Conservation (phyloP, 2,888 invertebrate species). For the Sialis lutaria region DNA sequence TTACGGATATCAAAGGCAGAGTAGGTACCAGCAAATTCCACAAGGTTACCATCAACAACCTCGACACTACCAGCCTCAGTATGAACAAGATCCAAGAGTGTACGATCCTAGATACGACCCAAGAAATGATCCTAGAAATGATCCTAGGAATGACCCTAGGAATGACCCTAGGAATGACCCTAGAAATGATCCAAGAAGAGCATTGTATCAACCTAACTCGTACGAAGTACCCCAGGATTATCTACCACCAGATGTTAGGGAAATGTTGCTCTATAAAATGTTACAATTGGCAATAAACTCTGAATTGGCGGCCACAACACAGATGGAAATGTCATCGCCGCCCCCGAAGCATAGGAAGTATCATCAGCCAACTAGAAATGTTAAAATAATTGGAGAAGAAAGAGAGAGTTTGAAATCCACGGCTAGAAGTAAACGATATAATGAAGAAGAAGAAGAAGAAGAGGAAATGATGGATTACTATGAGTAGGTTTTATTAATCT, state of each 20-base stretch:
- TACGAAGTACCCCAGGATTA: conserved; percentile 22
- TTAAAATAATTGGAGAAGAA: conserved; percentile 54
- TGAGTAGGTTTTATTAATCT: neutral
- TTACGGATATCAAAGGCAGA: conserved; percentile 15
- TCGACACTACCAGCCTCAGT: neutral
- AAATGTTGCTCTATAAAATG: conserved; percentile 54
- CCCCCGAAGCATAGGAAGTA: conserved; percentile 23
- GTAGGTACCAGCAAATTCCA: conserved; percentile 15
- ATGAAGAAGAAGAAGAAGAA: conserved; percentile 18
- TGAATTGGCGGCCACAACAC: conserved; percentile 16
- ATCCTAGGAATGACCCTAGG: conserved; percentile 9
- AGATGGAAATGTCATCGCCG: conserved; percentile 22
- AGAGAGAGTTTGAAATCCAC: conserved; percentile 23
- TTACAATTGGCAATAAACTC: conserved; percentile 53
- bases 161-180: conserved; percentile 13
- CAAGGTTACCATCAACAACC: neutral
- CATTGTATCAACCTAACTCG: conserved; percentile 14
- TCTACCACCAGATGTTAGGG: conserved; percentile 49
- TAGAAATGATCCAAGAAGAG: conserved; percentile 14
- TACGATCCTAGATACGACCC: conserved; percentile 22
- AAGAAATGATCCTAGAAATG: conserved; percentile 10
- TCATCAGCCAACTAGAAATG: conserved; percentile 41
- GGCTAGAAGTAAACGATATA: conserved; percentile 20
- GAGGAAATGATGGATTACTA: conserved; percentile 14
- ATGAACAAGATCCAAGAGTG: conserved; percentile 14